phyloP scores from a whole-genome alignment of 2,888 invertebrate species.

The Oeneis ivallda region DNA sequence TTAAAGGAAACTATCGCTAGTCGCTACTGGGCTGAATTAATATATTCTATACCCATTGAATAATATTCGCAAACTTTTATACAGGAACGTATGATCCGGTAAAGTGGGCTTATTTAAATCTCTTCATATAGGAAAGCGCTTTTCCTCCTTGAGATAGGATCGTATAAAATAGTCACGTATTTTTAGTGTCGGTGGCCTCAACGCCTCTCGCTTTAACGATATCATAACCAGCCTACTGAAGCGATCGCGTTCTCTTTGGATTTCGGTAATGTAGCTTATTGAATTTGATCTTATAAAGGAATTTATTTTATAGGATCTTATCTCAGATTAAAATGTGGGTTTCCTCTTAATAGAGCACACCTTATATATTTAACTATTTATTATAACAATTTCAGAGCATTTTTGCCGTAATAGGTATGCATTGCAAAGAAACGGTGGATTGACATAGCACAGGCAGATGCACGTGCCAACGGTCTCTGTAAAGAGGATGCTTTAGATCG shows the following conservation, averaged over 20 bases:
- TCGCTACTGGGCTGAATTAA: no score
- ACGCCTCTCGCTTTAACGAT: slow-evolving; percentile 58
- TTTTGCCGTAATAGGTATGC: no score
- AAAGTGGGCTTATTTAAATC: slow-evolving; percentile 39
- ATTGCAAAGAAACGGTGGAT: no score
- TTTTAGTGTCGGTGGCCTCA: slow-evolving; percentile 57
- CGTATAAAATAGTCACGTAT: slow-evolving; percentile 75
- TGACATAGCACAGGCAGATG: no score
- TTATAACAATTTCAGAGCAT: no score
- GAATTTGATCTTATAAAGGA: slow-evolving; percentile 29
- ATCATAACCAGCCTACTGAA: slow-evolving; percentile 31
- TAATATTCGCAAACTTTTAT: slow-evolving; percentile 16
- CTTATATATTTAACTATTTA: no score
- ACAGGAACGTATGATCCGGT: slow-evolving; percentile 33
- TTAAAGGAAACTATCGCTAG: no score
- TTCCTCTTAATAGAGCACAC: neutral
- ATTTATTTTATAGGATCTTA: neutral
- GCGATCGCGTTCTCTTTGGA: slow-evolving; percentile 26
- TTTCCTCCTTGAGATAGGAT: slow-evolving; percentile 64
- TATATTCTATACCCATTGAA: neutral
- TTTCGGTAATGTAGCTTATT: slow-evolving; percentile 31
- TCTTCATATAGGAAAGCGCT: slow-evolving; percentile 49
- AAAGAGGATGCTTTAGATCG: no score
- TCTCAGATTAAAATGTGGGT: neutral
- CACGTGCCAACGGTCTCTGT: no score